Evolutionary conservation across 2,888 invertebrate genomes (phyloP), one percentile per base, ranked within the genome.

Genomic region (Drepanosiphum platanoidis): DNA sequence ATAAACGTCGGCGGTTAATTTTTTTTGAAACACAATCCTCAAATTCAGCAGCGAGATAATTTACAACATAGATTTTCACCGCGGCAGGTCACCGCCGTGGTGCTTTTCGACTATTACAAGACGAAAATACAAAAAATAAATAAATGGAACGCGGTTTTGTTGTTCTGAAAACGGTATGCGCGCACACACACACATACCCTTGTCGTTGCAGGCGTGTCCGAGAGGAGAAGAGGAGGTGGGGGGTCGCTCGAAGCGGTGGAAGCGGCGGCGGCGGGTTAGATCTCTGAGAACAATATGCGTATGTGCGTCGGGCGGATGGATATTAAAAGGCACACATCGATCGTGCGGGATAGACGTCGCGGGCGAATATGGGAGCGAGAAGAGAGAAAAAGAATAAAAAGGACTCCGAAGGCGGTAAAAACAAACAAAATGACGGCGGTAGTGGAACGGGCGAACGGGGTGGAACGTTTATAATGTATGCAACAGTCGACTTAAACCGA

Each of bases 391-490:
- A 86, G 87, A 87, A 87, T 87, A 77, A 79, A 88, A 88, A 87
- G 88, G 64, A 84, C 79, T 84, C 61, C 66, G 86, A 80, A 86
- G 84, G 84, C 87, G 86, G 81, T 84, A 86, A 86, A 75, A 82
- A 86, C 83, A 87, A 80, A 86, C 78, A 80, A 82, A 86, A 80
- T 71, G 80, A 86, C 71, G 64, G 77, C 87, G 87, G 88, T 87
- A 88, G 27, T 27, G 61, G 11, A 27, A 22, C 87, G 90, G 89
- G 89, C 89, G 90, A 90, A 89, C 89, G 89, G 89, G 89, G 89
- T 87, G 68, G 75, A 39, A 77, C 84, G 84, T 74, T 70, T 74
- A 68, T 79, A 79, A 80, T 83, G 79, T 81, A 71, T 78, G 83
- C 81, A 84, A 78, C 80, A 80, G 86, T 84, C 84, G 84, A 84